A percentile compares a stretch with the other conserved stretches of the same genome.
These are phyloP conservation scores for Noctua janthe DNA, from an alignment of 2,888 invertebrate species.

Conservation along the genomic window DNA sequence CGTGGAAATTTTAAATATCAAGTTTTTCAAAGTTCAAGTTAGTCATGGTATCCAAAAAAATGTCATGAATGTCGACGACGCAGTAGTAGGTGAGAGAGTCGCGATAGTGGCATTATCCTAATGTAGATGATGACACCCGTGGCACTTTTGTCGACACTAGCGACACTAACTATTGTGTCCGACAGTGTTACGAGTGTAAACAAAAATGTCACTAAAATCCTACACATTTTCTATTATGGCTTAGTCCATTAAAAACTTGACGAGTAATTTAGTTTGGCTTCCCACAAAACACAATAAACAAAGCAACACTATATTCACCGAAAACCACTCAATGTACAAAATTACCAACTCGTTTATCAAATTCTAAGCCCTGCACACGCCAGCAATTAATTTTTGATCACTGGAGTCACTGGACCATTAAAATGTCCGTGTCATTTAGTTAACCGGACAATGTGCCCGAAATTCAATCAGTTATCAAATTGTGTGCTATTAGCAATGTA, in stretches of 20 bases:
- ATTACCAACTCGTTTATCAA: constrained; percentile 39
- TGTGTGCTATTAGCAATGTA: constrained; percentile 9
- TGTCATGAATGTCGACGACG: background rate
- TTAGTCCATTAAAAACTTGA: background rate
- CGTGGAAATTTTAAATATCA: background rate
- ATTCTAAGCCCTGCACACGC: constrained; percentile 49
- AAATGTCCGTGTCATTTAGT: constrained; percentile 36
- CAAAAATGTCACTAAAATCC: background rate
- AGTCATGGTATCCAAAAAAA: background rate
- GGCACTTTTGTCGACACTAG: background rate
- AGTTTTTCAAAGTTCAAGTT: background rate
- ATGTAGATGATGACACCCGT: background rate
- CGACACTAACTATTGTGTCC: too few species aligned
- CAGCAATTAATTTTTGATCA: constrained; percentile 48
- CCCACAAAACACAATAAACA: background rate
- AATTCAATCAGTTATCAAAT: constrained; percentile 46
- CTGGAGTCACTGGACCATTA: constrained; percentile 30
- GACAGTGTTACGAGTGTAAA: background rate
- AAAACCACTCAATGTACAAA: constrained; percentile 34
- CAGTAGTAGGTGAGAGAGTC: background rate
- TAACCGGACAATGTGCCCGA: constrained; percentile 12
- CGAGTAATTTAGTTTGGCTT: background rate
- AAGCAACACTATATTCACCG: background rate
- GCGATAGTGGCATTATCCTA: background rate
- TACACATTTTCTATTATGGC: background rate